Evolutionary conservation across 2,888 invertebrate genomes (phyloP).

Genomic region (Morpho helenor): DNA sequence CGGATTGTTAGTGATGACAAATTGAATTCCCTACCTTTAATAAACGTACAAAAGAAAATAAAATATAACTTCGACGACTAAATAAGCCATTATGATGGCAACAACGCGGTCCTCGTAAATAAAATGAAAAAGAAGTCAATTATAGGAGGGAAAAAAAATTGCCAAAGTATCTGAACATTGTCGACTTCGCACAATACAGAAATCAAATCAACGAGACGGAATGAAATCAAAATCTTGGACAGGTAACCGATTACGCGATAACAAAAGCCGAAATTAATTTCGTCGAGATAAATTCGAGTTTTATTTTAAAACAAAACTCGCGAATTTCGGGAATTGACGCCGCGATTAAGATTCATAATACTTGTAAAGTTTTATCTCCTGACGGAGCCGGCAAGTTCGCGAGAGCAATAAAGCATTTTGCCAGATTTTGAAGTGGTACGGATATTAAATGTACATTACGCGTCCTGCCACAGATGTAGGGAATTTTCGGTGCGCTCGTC

Average conservation of each 20-base stretch:
- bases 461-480: slow-evolving; percentile 58
- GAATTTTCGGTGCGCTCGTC: slow-evolving; percentile 29
- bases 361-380: slow-evolving; percentile 74
- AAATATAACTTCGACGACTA: slow-evolving; percentile 14
- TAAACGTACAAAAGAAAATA: slow-evolving; percentile 11
- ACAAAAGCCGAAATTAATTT: slow-evolving; percentile 68
- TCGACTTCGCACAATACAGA: slow-evolving; percentile 33
- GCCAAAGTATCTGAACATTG: slow-evolving; percentile 23
- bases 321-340: slow-evolving; percentile 69
- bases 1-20: slow-evolving; percentile 12
- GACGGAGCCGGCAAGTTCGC: slow-evolving; percentile 59
- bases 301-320: slow-evolving; percentile 67
- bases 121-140: slow-evolving; percentile 24
- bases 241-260: slow-evolving; percentile 65
- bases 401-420: slow-evolving; percentile 76
- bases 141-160: slow-evolving; percentile 18
- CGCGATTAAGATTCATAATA: slow-evolving; percentile 76
- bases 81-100: slow-evolving; percentile 23
- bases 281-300: slow-evolving; percentile 64
- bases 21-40: slow-evolving; percentile 12
- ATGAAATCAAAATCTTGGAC: slow-evolving; percentile 51
- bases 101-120: slow-evolving; percentile 20
- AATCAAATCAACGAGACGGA: slow-evolving; percentile 36
- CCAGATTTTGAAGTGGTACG: slow-evolving; percentile 69
- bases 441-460: slow-evolving; percentile 74